Conservation (phyloP, 2,113 vertebrate species). For the Petromus typicus region DNA sequence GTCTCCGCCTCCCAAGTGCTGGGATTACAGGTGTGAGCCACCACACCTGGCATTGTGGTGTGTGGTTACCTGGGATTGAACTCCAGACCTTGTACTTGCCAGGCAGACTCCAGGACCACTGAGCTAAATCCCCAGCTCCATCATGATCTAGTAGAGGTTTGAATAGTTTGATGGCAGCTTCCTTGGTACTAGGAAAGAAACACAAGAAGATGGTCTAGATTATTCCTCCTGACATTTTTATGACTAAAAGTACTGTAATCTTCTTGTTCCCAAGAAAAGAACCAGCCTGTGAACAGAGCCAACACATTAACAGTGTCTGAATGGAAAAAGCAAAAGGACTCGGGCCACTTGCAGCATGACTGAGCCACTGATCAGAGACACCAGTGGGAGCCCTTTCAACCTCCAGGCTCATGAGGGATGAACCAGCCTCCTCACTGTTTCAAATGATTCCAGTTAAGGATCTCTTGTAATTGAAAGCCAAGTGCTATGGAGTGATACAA, state of each 20-base stretch:
- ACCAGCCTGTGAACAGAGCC: constrained; percentile 22
- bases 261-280: constrained; percentile 6
- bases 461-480: constrained; percentile 33
- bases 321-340: not conserved
- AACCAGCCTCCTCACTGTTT: not conserved
- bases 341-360: not conserved
- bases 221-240: constrained; percentile 53
- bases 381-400: not conserved
- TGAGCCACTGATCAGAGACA: not conserved
- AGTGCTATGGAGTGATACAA: constrained; percentile 42
- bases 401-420: not conserved
- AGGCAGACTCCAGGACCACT: no score
- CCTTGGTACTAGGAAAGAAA: constrained; percentile 43
- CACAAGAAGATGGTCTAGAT: constrained; percentile 9
- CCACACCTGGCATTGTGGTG: no score
- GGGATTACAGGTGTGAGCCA: no score
- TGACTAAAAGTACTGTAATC: not conserved
- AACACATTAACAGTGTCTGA: not conserved
- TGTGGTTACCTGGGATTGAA: no score
- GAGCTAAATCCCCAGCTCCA: no score
- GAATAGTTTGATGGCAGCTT: not conserved
- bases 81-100: no score
- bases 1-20: no score
- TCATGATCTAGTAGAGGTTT: no score
- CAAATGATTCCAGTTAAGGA: constrained; percentile 50